phyloP scores from a whole-genome alignment of 2,888 invertebrate genomes.

The Limnephilus marmoratus region DNA sequence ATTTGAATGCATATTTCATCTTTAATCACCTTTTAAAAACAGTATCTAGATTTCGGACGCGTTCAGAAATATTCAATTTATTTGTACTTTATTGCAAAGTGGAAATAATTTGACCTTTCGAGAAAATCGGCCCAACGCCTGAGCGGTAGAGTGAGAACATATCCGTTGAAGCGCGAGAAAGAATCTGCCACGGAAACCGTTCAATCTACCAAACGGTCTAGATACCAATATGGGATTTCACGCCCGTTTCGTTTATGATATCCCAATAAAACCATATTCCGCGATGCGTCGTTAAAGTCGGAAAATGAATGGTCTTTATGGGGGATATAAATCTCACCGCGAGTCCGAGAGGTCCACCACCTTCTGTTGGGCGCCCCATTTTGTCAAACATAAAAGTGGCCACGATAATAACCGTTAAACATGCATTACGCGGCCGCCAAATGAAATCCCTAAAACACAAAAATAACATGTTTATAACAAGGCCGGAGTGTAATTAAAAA shows the following conservation, averaged over 20 bases:
- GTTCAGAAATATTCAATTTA: no score
- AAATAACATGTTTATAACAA: slow-evolving; percentile 34
- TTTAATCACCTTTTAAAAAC: no score
- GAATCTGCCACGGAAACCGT: slow-evolving; percentile 19
- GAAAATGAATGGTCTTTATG: slow-evolving; percentile 49
- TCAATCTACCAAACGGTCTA: slow-evolving; percentile 35
- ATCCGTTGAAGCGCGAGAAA: neutral
- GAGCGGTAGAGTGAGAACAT: neutral
- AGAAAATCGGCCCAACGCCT: no score
- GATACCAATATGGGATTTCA: slow-evolving; percentile 40
- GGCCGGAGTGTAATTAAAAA: slow-evolving; percentile 25
- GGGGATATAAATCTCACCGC: slow-evolving; percentile 38
- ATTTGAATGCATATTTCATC: no score
- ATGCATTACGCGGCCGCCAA: slow-evolving; percentile 16
- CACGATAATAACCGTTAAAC: slow-evolving; percentile 32
- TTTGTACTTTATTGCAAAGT: no score
- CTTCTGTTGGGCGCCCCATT: slow-evolving; percentile 2
- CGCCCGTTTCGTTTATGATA: slow-evolving; percentile 47
- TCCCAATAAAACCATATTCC: slow-evolving; percentile 51
- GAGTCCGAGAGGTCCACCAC: slow-evolving; percentile 25
- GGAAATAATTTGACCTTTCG: no score
- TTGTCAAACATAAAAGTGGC: slow-evolving; percentile 22
- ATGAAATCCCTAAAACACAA: slow-evolving; percentile 26
- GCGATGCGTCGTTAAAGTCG: slow-evolving; percentile 53
- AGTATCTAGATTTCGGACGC: no score